Evolutionary conservation across 1,140 invertebrate genomes (phyloP).

Genomic region (Caenorhabditis briggsae): DNA sequence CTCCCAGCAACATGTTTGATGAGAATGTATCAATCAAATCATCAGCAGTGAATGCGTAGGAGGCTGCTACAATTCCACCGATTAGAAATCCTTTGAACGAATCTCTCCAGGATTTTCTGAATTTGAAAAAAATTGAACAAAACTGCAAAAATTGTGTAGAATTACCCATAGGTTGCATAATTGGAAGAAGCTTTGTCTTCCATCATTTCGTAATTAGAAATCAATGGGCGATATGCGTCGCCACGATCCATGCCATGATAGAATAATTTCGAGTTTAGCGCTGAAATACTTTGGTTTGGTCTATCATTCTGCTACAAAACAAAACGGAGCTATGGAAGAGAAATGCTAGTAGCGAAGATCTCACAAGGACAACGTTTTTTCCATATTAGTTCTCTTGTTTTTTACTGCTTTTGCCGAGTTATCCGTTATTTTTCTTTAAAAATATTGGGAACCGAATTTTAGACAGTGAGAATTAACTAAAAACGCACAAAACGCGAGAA

Average conservation of each 20-base stretch:
- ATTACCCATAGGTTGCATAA: conserved; percentile 34
- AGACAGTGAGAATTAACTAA: too few species aligned
- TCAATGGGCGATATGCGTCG: conserved; percentile 9
- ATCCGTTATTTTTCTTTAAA: too few species aligned
- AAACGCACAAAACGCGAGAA: too few species aligned
- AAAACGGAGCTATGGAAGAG: too few species aligned
- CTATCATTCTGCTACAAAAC: too few species aligned
- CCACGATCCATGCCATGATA: conserved; percentile 37
- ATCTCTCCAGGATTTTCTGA: conserved; percentile 69
- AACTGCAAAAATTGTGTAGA: too few species aligned
- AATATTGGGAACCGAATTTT: too few species aligned
- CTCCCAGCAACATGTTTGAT: conserved; percentile 60
- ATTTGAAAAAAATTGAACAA: neutral
- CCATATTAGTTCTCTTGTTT: too few species aligned
- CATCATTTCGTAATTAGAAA: conserved; percentile 34
- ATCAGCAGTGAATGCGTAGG: conserved; percentile 68
- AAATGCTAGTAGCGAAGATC: too few species aligned
- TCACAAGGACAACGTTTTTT: too few species aligned
- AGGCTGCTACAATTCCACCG: conserved; percentile 61
- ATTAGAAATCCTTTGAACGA: conserved; percentile 68
- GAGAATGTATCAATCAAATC: conserved; percentile 68
- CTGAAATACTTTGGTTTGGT: neutral
- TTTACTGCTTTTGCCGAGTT: too few species aligned
- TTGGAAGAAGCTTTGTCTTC: neutral
- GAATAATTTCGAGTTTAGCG: conserved; percentile 22